Evolutionary conservation across 1,140 invertebrate species (phyloP).

Genomic region (Trichoplusia ni): DNA sequence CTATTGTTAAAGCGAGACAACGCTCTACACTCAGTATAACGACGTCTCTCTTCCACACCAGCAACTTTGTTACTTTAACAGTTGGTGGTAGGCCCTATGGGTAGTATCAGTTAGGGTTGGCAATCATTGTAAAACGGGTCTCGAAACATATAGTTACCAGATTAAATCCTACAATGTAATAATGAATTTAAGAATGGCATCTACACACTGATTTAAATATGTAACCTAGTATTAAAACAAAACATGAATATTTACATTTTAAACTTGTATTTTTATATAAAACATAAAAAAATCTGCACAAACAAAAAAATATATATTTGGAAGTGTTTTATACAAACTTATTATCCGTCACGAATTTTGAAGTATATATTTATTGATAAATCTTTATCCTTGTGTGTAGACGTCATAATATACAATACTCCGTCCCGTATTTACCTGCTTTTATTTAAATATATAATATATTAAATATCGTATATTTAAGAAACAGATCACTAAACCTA

Average conservation of each 20-base stretch:
- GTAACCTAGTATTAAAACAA: too few relatives aligned
- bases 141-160: constrained; percentile 77
- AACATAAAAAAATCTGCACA: not conserved
- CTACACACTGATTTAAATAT: constrained; percentile 44
- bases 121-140: constrained; percentile 65
- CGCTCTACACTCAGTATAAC: too few relatives aligned
- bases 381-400: constrained; percentile 18
- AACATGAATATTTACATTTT: not conserved
- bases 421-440: constrained; percentile 52
- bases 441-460: constrained; percentile 39
- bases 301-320: not conserved
- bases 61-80: too few relatives aligned
- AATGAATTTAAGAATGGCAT: constrained; percentile 44
- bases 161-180: constrained; percentile 62
- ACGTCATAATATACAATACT: constrained; percentile 45
- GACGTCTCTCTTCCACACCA: too few relatives aligned
- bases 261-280: constrained; percentile 10
- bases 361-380: not conserved
- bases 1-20: too few relatives aligned
- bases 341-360: not conserved
- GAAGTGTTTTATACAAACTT: not conserved
- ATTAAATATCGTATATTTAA: not conserved
- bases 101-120: constrained; percentile 55
- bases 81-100: too few relatives aligned
- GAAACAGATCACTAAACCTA: not conserved